phyloP scores from a whole-genome alignment of 92 coral and sea anemone species.

The Bergia puertoricense region DNA sequence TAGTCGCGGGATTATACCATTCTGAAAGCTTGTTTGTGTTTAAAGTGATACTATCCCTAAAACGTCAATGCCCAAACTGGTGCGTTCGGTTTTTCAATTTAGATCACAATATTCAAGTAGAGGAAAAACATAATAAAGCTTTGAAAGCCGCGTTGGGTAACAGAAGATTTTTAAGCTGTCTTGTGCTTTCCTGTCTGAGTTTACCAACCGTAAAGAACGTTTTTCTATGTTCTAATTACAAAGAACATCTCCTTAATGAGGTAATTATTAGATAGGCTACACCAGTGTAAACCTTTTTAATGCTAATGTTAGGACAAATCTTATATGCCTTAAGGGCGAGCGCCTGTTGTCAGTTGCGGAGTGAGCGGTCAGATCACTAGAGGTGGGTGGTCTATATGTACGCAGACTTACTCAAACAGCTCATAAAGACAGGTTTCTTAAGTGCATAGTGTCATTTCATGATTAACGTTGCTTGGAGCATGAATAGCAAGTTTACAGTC shows the following conservation, averaged over 20 bases:
- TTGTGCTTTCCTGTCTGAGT: slow-evolving; percentile 69
- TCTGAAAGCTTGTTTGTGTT: slow-evolving; percentile 62
- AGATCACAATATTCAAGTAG: background rate
- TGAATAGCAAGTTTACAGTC: background rate
- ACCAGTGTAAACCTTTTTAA: slow-evolving; percentile 81
- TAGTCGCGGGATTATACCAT: slow-evolving; percentile 53
- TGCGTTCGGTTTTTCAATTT: slow-evolving; percentile 33
- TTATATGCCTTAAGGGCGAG: slow-evolving; percentile 63
- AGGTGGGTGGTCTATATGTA: slow-evolving; percentile 86
- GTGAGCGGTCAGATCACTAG: slow-evolving; percentile 57
- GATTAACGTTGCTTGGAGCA: slow-evolving; percentile 33
- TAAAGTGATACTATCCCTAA: slow-evolving; percentile 63
- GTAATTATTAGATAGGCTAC: slow-evolving; percentile 85
- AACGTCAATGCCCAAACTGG: slow-evolving; percentile 22
- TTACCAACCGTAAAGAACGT: slow-evolving; percentile 84
- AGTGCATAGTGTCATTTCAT: slow-evolving; percentile 49
- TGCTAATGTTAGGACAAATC: slow-evolving; percentile 90
- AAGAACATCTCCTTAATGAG: slow-evolving; percentile 85
- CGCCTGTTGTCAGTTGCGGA: slow-evolving; percentile 72
- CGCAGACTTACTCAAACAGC: slow-evolving; percentile 74
- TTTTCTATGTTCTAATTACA: slow-evolving; percentile 86
- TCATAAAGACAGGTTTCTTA: slow-evolving; percentile 54
- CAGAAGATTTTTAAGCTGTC: background rate
- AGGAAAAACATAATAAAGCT: background rate
- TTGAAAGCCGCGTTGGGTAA: background rate